These are phyloP conservation scores for Metopia argyrocephala DNA, from an alignment of 2,888 invertebrate genomes.

Conservation along the genomic window DNA sequence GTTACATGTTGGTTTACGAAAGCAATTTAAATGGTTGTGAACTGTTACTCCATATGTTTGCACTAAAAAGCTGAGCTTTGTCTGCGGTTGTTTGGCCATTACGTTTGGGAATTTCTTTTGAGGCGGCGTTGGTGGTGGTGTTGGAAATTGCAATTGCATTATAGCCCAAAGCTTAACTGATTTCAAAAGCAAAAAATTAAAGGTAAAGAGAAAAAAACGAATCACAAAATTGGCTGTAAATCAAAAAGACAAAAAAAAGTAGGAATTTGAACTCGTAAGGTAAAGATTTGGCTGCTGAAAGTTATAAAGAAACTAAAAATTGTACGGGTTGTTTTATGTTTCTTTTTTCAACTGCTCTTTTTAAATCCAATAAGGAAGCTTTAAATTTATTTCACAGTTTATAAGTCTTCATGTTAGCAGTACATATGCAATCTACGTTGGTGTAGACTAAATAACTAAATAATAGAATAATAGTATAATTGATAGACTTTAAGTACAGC, in stretches of 20 bases:
- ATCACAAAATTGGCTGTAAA: slow-evolving; percentile 63
- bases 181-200: slow-evolving; percentile 35
- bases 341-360: too few relatives aligned
- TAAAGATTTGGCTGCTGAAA: slow-evolving; percentile 40
- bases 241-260: slow-evolving; percentile 53
- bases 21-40: slow-evolving; percentile 54
- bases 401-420: slow-evolving; percentile 38
- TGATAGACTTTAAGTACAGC: slow-evolving; percentile 63
- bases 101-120: neutral
- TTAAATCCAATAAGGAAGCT: slow-evolving; percentile 54
- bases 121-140: slow-evolving; percentile 24
- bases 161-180: slow-evolving; percentile 63
- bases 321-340: too few relatives aligned
- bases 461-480: slow-evolving; percentile 65
- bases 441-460: slow-evolving; percentile 64
- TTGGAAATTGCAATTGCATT: slow-evolving; percentile 62
- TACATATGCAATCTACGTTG: slow-evolving; percentile 44
- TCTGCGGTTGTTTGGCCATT: slow-evolving; percentile 42
- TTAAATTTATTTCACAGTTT: too few relatives aligned
- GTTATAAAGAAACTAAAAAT: slow-evolving; percentile 12
- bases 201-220: slow-evolving; percentile 54
- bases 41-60: neutral
- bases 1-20: slow-evolving; percentile 42
- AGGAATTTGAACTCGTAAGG: slow-evolving; percentile 6
- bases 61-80: slow-evolving; percentile 21